Conservation (phyloP, 1,140 invertebrate species). For the Cyclargus thomasi region DNA sequence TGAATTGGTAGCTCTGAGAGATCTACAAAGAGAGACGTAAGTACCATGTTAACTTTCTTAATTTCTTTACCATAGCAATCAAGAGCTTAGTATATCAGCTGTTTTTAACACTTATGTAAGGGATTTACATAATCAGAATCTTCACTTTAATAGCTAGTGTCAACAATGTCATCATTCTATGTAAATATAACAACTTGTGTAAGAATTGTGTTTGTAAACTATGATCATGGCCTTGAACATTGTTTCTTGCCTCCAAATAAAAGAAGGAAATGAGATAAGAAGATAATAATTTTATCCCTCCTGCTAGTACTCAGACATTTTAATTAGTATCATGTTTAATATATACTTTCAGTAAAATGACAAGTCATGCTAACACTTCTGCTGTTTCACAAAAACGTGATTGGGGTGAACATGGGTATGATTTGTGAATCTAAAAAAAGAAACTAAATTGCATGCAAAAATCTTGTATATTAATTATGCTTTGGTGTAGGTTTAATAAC, state of each 20-base stretch:
- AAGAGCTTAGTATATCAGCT: neutral
- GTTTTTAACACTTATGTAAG: no score
- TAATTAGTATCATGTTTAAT: neutral
- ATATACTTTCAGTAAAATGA: conserved; percentile 9
- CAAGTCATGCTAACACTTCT: neutral
- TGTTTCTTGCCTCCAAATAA: no score
- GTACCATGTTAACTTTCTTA: conserved; percentile 18
- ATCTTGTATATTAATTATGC: neutral
- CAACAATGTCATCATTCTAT: no score
- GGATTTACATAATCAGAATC: no score
- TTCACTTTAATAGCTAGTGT: no score
- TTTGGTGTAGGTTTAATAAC: neutral
- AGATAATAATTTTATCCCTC: no score
- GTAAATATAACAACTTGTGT: no score
- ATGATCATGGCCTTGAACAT: no score
- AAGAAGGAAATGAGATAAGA: no score
- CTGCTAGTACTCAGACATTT: no score
- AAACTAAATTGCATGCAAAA: neutral
- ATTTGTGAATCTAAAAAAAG: neutral
- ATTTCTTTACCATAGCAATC: neutral
- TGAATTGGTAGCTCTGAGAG: conserved; percentile 73
- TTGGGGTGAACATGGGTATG: conserved; percentile 3
- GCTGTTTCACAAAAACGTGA: neutral
- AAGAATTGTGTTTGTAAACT: no score
- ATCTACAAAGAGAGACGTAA: conserved; percentile 68